These are phyloP conservation scores for Heterocephalus glaber DNA, from an alignment of 2,113 vertebrate species.

Conservation along the genomic window DNA sequence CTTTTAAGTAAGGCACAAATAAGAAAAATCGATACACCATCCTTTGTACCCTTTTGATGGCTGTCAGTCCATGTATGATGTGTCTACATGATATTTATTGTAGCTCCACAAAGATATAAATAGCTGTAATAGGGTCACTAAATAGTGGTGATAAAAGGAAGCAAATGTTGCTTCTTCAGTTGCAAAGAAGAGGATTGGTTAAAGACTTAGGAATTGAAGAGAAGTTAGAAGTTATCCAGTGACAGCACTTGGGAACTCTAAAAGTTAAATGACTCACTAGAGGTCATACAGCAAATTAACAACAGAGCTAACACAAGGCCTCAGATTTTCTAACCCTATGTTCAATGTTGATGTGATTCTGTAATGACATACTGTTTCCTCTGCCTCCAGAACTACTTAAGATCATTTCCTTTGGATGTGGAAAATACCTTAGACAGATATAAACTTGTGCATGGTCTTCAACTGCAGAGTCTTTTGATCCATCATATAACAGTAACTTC, in stretches of 20 bases:
- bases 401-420: background rate
- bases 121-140: background rate
- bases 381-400: background rate
- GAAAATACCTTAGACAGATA: background rate
- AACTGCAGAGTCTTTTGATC: background rate
- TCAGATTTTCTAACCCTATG: background rate
- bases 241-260: background rate
- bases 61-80: background rate
- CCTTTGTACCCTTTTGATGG: conserved; percentile 28
- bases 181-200: background rate
- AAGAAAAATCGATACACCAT: conserved; percentile 44
- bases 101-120: background rate
- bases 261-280: background rate
- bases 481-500: background rate
- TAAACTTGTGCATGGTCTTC: background rate
- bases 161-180: background rate
- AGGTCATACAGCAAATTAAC: background rate
- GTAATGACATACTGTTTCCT: background rate
- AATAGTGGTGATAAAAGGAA: background rate
- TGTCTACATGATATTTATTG: conserved; percentile 40
- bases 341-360: background rate
- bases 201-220: background rate
- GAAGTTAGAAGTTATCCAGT: background rate
- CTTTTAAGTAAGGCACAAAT: conserved; percentile 27
- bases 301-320: background rate